Evolutionary conservation across 2,888 invertebrate genomes (phyloP), one percentile per base, ranked within the genome.

Genomic region (Nomada fabriciana): DNA sequence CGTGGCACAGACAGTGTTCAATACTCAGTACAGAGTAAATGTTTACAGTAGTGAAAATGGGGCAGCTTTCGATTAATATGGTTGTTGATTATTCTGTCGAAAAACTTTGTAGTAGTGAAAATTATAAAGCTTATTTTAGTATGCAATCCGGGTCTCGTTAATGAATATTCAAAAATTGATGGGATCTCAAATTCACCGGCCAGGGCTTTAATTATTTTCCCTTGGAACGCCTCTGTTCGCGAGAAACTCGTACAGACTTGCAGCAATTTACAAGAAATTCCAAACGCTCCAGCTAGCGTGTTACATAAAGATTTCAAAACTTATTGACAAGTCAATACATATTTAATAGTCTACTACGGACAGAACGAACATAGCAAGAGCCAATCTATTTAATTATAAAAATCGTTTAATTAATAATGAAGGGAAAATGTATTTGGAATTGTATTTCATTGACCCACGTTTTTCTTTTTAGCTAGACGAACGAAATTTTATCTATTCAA

Each of bases 151-250:
- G 53, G 53, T 53, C 42, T 20, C 61, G 36, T 72, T 68, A 68
- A 78, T 76, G 78, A 76, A 78, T 78, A 78, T 78, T 61, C 64
- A 78, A 78, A 61, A 76, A 57, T 76, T 55, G 55, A 47, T 29
- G 25, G 20, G 68, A 55, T 61, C 55, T 55, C 55, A 53, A 61
- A 67, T 68, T 78, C 52, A 42, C 50, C 53, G 55, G 29, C n/a
- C 52, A 36, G 42, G 20, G 77, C 59, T 52, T 74, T 74, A 65
- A 70, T 72, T 52, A 59, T 70, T 76, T 80, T 60, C 60, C n/a
- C 23, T 36, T 57, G 63, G 50, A 57, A 47, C 59, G 70, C 9
- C 47, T 69, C 50, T 55, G 57, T 69, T 60, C 65, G 23, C 60
- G 53, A 47, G 60, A 67, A 74, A 65, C n/a, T 57, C 42, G 50